These are phyloP conservation scores for Calliphora vicina DNA, from an alignment of 1,140 invertebrate species.

Conservation along the genomic window DNA sequence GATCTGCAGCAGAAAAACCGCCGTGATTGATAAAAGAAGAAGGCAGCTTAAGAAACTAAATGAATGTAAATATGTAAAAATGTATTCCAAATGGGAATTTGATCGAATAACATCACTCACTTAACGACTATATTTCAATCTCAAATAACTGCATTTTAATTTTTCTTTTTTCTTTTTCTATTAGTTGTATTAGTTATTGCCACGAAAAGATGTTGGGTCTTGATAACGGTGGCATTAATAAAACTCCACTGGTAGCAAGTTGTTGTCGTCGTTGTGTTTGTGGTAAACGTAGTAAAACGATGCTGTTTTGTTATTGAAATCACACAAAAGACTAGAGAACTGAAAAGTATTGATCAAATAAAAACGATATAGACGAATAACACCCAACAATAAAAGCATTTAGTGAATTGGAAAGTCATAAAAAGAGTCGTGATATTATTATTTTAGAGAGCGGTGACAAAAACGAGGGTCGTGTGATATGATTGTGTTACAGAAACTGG, in stretches of 20 bases:
- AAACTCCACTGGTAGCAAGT: neutral
- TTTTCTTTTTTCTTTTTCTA: neutral
- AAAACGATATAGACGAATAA: neutral
- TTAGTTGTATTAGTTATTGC: neutral
- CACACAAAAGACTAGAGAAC: neutral
- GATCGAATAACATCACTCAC: conserved; percentile 1
- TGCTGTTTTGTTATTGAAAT: neutral
- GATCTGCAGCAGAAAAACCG: neutral
- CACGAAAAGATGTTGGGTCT: neutral
- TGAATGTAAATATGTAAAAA: neutral
- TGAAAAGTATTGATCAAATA: neutral
- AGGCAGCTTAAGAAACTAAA: neutral
- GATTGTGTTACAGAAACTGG: neutral
- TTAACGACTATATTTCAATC: neutral
- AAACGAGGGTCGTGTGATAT: neutral
- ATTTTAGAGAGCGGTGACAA: neutral
- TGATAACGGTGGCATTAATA: neutral
- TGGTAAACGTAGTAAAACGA: neutral
- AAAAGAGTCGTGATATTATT: neutral
- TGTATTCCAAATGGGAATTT: conserved; percentile 5
- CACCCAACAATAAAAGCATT: neutral
- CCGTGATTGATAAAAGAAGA: neutral
- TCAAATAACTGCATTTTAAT: neutral
- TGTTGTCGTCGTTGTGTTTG: neutral
- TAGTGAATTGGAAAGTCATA: neutral